Evolutionary conservation across 2,797 vertebrate genomes (phyloP), one percentile per base, ranked within the genome.

Genomic region (Xenops minutus): DNA sequence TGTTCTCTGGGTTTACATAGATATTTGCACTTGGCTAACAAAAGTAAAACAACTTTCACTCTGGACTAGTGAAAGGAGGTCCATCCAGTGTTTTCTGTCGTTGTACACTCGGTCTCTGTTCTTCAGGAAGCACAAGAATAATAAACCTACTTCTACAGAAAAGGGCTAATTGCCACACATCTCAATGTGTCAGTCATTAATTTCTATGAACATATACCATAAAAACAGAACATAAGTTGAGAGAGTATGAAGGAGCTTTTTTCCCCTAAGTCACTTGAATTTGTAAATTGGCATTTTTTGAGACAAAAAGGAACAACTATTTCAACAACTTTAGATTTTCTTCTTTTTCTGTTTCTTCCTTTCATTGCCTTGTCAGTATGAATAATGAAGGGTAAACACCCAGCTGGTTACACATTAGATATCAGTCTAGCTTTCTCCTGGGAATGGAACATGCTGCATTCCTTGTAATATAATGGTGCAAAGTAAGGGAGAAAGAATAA

Each of bases 311-410:
- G 10, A 96, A 67, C 10, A 44, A 72, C 26, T 59, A 52, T 10
- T 64, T 9, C 44, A 73, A 59, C 15, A 79, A 58, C n/a, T 34
- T 44, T 2, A 9, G 18, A 43, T 84, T 62, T 88, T 63, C n/a
- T 82, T 67, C 27, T 93, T 86, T 64, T 81, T 85, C 68, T 77
- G 1, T 68, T 85, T 80, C 46, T 86, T 71, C 54, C 78, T 87
- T 74, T 76, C 48, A 36, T 52, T 59, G 55, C 48, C 82, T 88
- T 91, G 89, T 81, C 88, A 88, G 36, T 77, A 78, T 88, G 91
- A 96, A 85, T 82, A 95, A 95, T 71, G 80, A 90, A 86, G 52
- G 58, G 76, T 56, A 93, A 96, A 81, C 72, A 92, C 24, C 46
- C 88, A 94, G 89, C 80, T 90, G 93, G 91, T 92, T 94, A 90